These are phyloP conservation scores for Sepioteuthis lessoniana DNA, from an alignment of 2,888 invertebrate genomes.

Conservation along the genomic window DNA sequence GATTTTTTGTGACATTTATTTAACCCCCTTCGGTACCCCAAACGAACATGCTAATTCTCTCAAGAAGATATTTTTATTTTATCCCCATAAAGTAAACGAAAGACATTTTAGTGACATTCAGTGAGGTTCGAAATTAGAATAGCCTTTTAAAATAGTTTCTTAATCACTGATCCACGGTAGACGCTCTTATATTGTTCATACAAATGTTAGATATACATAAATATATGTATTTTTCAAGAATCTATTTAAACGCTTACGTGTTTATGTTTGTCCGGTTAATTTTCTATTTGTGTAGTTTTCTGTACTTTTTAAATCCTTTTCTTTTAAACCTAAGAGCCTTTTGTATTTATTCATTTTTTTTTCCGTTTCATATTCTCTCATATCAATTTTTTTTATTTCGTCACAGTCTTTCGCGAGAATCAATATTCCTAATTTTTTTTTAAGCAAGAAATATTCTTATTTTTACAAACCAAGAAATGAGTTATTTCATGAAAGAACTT, in stretches of 20 bases:
- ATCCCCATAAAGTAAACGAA: too few species aligned
- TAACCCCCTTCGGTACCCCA: too few species aligned
- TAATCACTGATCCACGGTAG: neutral
- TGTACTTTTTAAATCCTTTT: too few species aligned
- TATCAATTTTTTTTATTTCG: neutral
- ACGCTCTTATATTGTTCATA: neutral
- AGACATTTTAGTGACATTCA: neutral
- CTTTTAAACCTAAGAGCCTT: too few species aligned
- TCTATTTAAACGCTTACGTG: neutral
- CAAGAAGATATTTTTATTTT: too few species aligned
- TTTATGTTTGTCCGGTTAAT: neutral
- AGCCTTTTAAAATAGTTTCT: too few species aligned
- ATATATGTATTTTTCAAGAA: neutral
- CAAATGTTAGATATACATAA: neutral
- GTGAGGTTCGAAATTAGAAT: neutral
- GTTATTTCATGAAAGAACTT: neutral
- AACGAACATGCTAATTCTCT: too few species aligned
- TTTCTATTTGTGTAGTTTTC: neutral
- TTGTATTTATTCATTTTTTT: neutral
- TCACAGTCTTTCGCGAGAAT: neutral
- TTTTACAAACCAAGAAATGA: neutral
- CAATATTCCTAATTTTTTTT: neutral
- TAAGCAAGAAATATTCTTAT: neutral
- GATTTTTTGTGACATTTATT: too few species aligned
- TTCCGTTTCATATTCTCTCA: neutral